phyloP scores from a whole-genome alignment of 2,888 invertebrate genomes.

The Plagodis pulveraria region DNA sequence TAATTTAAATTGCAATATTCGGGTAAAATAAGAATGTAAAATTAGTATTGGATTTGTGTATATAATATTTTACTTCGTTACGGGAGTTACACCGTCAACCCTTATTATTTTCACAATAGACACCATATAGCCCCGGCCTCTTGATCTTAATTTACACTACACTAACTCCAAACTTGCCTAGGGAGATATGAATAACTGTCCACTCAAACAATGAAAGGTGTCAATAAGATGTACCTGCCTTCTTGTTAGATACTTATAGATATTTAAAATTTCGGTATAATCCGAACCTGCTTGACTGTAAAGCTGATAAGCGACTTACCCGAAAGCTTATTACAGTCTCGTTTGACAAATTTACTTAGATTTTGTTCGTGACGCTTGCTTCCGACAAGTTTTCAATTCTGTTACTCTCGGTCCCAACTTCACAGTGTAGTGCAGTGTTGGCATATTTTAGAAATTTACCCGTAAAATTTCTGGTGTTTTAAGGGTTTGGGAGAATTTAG shows the following conservation, averaged over 20 bases:
- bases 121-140: no score
- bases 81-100: no score
- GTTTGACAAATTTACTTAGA: constrained; percentile 80
- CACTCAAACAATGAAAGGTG: no score
- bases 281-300: constrained; percentile 37
- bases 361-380: constrained; percentile 71
- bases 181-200: no score
- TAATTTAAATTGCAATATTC: no score
- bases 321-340: constrained; percentile 74
- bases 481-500: background rate
- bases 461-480: constrained; percentile 12
- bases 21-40: no score
- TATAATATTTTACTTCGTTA: no score
- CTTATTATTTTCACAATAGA: no score
- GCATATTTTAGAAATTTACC: constrained; percentile 24
- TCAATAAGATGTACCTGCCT: no score
- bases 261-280: constrained; percentile 4
- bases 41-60: no score
- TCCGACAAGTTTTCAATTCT: constrained; percentile 67
- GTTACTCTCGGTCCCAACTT: constrained; percentile 52
- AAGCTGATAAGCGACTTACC: constrained; percentile 62
- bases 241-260: constrained; percentile 1
- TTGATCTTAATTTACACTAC: no score
- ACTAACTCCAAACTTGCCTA: no score
- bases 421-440: constrained; percentile 11